Conservation (phyloP, 1,140 invertebrate genomes). For the Drosophila simulans region DNA sequence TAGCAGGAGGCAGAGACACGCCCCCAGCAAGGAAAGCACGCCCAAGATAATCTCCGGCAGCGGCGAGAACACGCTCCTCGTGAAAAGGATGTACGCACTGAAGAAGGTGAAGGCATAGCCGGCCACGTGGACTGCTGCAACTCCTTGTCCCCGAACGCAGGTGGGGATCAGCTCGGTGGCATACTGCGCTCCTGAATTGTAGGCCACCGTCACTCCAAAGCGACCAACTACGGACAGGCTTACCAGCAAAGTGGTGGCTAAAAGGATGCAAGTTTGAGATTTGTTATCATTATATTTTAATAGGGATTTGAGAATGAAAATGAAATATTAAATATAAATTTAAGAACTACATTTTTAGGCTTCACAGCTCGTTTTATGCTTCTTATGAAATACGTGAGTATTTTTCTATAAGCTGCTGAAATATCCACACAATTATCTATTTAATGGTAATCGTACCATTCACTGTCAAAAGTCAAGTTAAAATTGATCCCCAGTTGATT, state of each 20-base stretch:
- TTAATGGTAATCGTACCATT: too few species aligned
- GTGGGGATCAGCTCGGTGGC: slow-evolving; percentile 89
- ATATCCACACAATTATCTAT: too few species aligned
- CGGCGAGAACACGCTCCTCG: slow-evolving; percentile 85
- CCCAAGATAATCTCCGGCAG: slow-evolving; percentile 85
- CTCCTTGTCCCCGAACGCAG: slow-evolving; percentile 87
- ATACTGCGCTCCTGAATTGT: slow-evolving; percentile 88
- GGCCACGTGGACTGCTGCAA: slow-evolving; percentile 86
- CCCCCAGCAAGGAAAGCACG: slow-evolving; percentile 86
- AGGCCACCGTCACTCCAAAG: slow-evolving; percentile 88
- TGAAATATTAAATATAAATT: too few species aligned
- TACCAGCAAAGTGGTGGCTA: slow-evolving; percentile 62
- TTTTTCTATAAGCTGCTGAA: too few species aligned
- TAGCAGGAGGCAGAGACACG: slow-evolving; percentile 84
- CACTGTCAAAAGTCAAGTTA: neutral
- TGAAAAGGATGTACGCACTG: slow-evolving; percentile 77
- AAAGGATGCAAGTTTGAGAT: neutral
- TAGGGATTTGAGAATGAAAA: too few species aligned
- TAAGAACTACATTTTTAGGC: too few species aligned
- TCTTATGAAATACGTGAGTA: too few species aligned
- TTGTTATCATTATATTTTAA: too few species aligned
- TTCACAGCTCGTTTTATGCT: too few species aligned
- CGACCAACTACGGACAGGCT: slow-evolving; percentile 86
- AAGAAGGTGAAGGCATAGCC: slow-evolving; percentile 85
- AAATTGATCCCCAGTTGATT: neutral